Evolutionary conservation across 2,797 vertebrate species (phyloP), one percentile per base, ranked within the genome.

Genomic region (Chiropotes sagulatus): DNA sequence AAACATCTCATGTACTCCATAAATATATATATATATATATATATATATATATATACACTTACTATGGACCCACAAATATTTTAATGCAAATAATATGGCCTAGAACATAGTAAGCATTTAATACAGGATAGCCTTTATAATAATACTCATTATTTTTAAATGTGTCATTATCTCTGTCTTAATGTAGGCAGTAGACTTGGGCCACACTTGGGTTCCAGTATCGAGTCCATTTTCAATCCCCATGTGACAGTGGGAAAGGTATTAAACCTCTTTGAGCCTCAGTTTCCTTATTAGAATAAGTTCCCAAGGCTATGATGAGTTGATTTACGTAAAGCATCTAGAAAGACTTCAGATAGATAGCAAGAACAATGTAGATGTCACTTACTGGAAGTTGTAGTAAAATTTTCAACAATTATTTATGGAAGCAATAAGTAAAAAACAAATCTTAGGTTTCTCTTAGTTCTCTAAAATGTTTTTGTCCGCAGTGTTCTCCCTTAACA

Each of bases 381-480:
- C 24, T 48, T 78, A 30, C 88, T 58, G 44, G 80, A 79, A 9
- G 24, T 39, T 86, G 4, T 54, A 39, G 5, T 75, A 67, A 75
- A 75, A 72, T 70, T 88, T 93, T 84, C 5, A 36, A 67, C 46
- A 87, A 84, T 24, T 67, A 84, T 81, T 83, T 82, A 48, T 33
- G 9, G 20, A 88, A 48, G 2, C 6, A 20, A 50, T n/a, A 64
- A 82, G 28, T 91, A 61, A 72, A 87, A 50, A 73, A 88, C 57
- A 80, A 64, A 58, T 64, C 30, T 92, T 81, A 75, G 36, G 4
- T 94, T 83, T 89, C n/a, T 79, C 20, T n/a, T 14, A 67, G 30
- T 73, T 90, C 61, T 87, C 22, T 78, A 95, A 92, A 96, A 84
- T 82, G 4, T 48, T 88, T 93, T 96, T 5, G 17, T 39, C 15